Base-by-base conservation (phyloP, 2,888 invertebrate species). In the Nomada hirtipes region DNA sequence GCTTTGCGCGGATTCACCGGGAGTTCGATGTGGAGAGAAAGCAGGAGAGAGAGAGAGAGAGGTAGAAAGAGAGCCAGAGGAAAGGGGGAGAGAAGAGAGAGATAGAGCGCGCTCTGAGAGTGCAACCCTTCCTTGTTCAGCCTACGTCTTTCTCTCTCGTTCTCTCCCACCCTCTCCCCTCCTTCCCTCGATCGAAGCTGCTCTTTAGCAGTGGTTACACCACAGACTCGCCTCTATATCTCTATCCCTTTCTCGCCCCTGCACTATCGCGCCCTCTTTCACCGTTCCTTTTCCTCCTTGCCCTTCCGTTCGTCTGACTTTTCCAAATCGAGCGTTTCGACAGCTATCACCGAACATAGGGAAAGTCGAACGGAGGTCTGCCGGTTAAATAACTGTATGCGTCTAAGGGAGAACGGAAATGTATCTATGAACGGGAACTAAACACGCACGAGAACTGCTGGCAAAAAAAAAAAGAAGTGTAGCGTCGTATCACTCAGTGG, bases 131-230 rank as follows among this genome's bases (percentile, higher is more conserved):
- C 79, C 67, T 82, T 71, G 67, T 78, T 82, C 64, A 82, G 59
- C 65, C 65, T 13, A 72, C 79, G 63, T 65, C 78, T 81, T 73
- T 83, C 83, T 72, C 85, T 78, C 84, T 76, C 59, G 59, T 80
- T 84, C 83, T 70, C 85, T 79, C 85, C 77, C 67, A 69, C 82
- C 87, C 77, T 76, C 78, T 72, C 76, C 76, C 79, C 72, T 76
- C 74, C 79, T 68, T 52, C 76, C 82, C 89, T 82, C 87, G 90
- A 90, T 89, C 90, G 89, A 90, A 91, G 87, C 85, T 88, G 84
- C 87, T 84, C 90, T 90, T 88, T 86, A 82, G 83, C 84, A 92
- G 93, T 93, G 93, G 93, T 91, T 91, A 94, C 93, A 96, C 87
- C 85, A 87, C 96, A 95, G 85, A 59, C 81, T 86, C 70, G 55